Conservation (phyloP, 2,797 vertebrate species). For the Pampus argenteus region DNA sequence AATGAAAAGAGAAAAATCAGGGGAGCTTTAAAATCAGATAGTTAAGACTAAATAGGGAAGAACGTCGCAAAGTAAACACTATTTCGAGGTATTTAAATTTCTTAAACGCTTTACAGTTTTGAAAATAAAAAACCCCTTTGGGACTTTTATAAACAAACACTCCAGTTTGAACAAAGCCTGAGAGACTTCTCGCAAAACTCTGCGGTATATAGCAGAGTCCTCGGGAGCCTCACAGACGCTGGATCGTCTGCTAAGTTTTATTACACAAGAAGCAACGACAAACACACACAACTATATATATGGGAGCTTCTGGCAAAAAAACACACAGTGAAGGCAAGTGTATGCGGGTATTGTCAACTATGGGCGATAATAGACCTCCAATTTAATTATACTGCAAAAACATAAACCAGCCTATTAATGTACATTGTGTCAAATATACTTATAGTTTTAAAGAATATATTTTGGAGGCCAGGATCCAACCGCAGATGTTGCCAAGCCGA, state of each 20-base stretch:
- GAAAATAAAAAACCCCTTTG: slow-evolving; percentile 41
- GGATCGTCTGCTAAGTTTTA: slow-evolving; percentile 34
- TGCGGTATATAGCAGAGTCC: slow-evolving; percentile 25
- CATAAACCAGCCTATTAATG: not conserved
- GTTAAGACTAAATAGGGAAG: slow-evolving; percentile 1
- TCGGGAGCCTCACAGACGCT: slow-evolving; percentile 33
- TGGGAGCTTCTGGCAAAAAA: slow-evolving; percentile 6
- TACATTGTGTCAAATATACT: not conserved
- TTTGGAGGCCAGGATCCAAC: not conserved
- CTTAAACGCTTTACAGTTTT: slow-evolving; percentile 29
- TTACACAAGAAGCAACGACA: slow-evolving; percentile 45
- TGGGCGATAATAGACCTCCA: not conserved
- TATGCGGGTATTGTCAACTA: not conserved
- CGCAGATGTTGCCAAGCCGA: no score
- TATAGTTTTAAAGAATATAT: not conserved
- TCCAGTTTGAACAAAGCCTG: slow-evolving; percentile 57
- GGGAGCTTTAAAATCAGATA: slow-evolving; percentile 9
- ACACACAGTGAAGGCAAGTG: not conserved
- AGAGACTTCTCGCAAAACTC: slow-evolving; percentile 48
- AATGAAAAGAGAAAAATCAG: not conserved
- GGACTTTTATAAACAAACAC: slow-evolving; percentile 60
- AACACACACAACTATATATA: slow-evolving; percentile 14
- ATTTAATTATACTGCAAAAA: slow-evolving; percentile 14
- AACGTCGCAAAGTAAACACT: slow-evolving; percentile 33
- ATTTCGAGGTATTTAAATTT: slow-evolving; percentile 39